A percentile compares a stretch with the other conserved stretches of the same genome.
phyloP scores from a whole-genome alignment of 2,888 invertebrate genomes.

The Napeogenes sylphis region DNA sequence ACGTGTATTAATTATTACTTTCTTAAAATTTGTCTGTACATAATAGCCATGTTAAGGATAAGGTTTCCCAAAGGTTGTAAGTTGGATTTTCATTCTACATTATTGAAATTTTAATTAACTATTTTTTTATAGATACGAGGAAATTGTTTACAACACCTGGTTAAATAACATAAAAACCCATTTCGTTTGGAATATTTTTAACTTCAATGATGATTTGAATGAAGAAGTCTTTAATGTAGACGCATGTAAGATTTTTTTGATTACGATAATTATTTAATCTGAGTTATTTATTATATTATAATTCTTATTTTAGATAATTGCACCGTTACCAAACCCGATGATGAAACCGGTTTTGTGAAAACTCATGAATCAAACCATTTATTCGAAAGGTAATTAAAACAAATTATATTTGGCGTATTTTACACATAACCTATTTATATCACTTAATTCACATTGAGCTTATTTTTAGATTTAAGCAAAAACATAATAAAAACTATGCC shows the following conservation, averaged over 20 bases:
- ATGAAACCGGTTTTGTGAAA: slow-evolving; percentile 35
- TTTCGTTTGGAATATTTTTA: slow-evolving; percentile 49
- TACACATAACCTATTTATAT: not conserved
- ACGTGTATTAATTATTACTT: too few species aligned
- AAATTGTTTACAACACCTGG: slow-evolving; percentile 41
- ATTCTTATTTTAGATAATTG: slow-evolving; percentile 25
- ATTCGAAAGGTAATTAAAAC: not conserved
- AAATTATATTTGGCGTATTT: not conserved
- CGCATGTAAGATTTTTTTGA: slow-evolving; percentile 37
- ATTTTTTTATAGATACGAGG: slow-evolving; percentile 46
- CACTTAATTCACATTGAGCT: not conserved
- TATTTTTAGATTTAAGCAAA: slow-evolving; percentile 40
- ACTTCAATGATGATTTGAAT: slow-evolving; percentile 38
- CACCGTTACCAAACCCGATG: slow-evolving; percentile 24
- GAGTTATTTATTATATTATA: not conserved
- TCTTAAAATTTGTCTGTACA: too few species aligned
- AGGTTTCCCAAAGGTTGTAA: too few species aligned
- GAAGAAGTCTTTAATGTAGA: slow-evolving; percentile 35
- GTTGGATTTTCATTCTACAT: not conserved
- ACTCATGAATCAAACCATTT: not conserved
- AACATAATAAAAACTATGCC: slow-evolving; percentile 39
- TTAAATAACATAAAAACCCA: slow-evolving; percentile 43
- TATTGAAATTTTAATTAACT: not conserved
- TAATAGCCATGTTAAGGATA: too few species aligned
- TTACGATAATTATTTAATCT: not conserved